Evolutionary conservation across 2,888 invertebrate genomes (phyloP).

Genomic region (Onchidella celtica): DNA sequence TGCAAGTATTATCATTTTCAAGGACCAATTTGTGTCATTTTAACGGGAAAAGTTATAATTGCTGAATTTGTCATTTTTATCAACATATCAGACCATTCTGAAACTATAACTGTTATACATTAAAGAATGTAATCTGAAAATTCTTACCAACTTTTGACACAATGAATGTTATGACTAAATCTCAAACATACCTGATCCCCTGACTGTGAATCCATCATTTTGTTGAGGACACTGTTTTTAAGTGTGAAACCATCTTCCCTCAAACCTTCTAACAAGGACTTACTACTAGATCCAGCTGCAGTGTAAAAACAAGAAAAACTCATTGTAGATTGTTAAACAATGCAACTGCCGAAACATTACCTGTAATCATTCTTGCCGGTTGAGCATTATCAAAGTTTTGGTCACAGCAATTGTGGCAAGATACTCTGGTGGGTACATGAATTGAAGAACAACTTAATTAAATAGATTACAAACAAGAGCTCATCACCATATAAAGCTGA

Average conservation of each 20-base stretch:
- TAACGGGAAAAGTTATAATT: too few relatives aligned
- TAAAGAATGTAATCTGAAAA: too few relatives aligned
- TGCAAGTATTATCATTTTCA: too few relatives aligned
- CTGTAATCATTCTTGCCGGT: not conserved
- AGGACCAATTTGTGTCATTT: too few relatives aligned
- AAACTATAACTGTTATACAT: too few relatives aligned
- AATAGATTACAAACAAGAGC: too few relatives aligned
- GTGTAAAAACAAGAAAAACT: not conserved
- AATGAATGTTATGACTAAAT: too few relatives aligned
- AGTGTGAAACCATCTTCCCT: conserved; percentile 87
- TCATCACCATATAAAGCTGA: too few relatives aligned
- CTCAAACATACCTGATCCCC: conserved; percentile 28
- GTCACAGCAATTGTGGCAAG: not conserved
- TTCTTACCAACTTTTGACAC: too few relatives aligned
- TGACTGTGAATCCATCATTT: conserved; percentile 71
- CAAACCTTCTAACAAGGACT: conserved; percentile 92
- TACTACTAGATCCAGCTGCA: conserved; percentile 82
- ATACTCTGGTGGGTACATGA: not conserved
- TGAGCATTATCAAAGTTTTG: not conserved
- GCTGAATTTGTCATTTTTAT: too few relatives aligned
- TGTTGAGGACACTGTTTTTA: conserved; percentile 85
- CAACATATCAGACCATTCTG: too few relatives aligned
- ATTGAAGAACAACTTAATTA: too few relatives aligned
- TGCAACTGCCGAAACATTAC: not conserved
- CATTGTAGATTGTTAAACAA: not conserved